Evolutionary conservation across 2,797 vertebrate species (phyloP).

Genomic region (Helarctos malayanus): DNA sequence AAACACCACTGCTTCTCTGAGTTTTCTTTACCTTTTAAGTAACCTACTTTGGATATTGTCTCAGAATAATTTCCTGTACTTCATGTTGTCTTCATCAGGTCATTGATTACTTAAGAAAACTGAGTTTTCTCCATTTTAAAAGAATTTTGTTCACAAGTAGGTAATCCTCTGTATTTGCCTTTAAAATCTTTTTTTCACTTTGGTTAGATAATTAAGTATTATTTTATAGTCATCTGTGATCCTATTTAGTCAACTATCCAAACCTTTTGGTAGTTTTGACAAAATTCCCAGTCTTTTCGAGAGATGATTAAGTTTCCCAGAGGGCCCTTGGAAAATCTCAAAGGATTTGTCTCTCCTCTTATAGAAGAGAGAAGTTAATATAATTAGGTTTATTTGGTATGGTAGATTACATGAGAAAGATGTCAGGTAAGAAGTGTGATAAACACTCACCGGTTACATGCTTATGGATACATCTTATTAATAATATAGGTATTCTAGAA

Average conservation of each 20-base stretch:
- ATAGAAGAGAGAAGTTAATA: conserved; percentile 1
- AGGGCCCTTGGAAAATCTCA: not conserved
- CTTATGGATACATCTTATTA: not conserved
- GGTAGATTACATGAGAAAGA: not conserved
- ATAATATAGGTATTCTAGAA: not conserved
- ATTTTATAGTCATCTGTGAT: conserved; percentile 12
- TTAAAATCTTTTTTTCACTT: not conserved
- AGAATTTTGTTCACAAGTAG: not conserved
- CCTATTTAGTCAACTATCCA: not conserved
- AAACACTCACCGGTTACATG: not conserved
- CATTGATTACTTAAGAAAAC: not conserved
- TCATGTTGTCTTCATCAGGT: not conserved
- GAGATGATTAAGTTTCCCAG: not conserved
- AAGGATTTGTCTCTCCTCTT: not conserved
- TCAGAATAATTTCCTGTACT: not conserved
- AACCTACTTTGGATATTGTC: not conserved
- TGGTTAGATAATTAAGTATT: not conserved
- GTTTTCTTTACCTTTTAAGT: conserved; percentile 10
- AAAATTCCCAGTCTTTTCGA: not conserved
- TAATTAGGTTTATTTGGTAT: not conserved
- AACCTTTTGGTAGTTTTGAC: not conserved
- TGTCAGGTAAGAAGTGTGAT: not conserved
- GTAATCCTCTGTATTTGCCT: too few relatives aligned
- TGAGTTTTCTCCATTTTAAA: not conserved
- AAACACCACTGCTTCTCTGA: not conserved